These are phyloP conservation scores for Camponotus vicinus DNA, from an alignment of 1,140 invertebrate species.

Conservation along the genomic window DNA sequence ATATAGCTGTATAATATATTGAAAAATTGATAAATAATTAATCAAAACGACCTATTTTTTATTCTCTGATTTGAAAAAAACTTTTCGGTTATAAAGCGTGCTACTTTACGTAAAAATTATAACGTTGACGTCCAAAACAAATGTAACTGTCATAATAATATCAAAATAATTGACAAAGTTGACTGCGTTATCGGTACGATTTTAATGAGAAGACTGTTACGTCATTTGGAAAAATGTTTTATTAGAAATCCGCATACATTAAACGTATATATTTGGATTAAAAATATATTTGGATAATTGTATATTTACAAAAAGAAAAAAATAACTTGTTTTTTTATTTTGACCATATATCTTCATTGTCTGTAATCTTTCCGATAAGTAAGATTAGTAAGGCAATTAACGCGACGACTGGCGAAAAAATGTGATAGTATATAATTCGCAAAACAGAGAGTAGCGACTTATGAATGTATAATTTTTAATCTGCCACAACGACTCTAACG, in stretches of 20 bases:
- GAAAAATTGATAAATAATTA: conserved; percentile 45
- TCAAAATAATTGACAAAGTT: conserved; percentile 68
- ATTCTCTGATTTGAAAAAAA: conserved; percentile 18
- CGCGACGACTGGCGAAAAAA: conserved; percentile 41
- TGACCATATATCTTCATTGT: conserved; percentile 20
- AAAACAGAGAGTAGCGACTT: conserved; percentile 53
- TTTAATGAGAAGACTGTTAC: conserved; percentile 74
- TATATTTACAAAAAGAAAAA: background rate
- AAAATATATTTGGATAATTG: background rate
- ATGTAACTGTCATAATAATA: conserved; percentile 60
- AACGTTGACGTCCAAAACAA: conserved; percentile 43
- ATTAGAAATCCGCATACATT: conserved; percentile 79
- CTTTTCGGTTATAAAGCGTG: background rate
- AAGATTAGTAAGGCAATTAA: conserved; percentile 58
- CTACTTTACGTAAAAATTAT: conserved; percentile 41
- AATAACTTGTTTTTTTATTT: background rate
- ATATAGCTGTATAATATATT: conserved; percentile 25
- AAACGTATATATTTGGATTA: background rate
- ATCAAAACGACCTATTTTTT: conserved; percentile 30
- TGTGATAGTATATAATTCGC: conserved; percentile 29
- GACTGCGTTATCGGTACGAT: conserved; percentile 62
- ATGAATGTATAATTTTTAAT: conserved; percentile 65
- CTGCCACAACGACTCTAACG: conserved; percentile 55
- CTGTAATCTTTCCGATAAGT: conserved; percentile 47
- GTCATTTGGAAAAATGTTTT: conserved; percentile 53